phyloP scores from a whole-genome alignment of 2,888 invertebrate genomes.

The Napeogenes sylphis region DNA sequence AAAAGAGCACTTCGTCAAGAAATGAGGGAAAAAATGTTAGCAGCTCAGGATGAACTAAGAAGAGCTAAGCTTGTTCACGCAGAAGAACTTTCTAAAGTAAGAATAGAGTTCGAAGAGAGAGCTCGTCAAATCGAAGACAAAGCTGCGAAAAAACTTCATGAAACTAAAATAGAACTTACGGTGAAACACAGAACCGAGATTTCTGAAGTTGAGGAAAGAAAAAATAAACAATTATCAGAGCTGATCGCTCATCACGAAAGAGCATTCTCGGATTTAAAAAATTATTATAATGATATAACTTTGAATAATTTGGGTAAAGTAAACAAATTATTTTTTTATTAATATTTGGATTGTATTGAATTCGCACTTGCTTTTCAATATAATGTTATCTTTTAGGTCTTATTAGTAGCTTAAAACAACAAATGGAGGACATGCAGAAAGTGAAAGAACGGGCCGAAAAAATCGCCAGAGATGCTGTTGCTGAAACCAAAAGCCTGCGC shows the following conservation, averaged over 20 bases:
- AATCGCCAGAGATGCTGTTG: constrained; percentile 79
- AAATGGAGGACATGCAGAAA: constrained; percentile 86
- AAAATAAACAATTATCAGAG: constrained; percentile 90
- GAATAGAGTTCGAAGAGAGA: constrained; percentile 70
- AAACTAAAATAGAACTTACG: constrained; percentile 83
- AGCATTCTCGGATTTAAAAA: constrained; percentile 92
- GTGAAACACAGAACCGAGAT: constrained; percentile 89
- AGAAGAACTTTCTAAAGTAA: constrained; percentile 81
- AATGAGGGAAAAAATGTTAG: constrained; percentile 82
- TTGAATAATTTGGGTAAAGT: constrained; percentile 88
- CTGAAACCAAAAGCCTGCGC: constrained; percentile 84
- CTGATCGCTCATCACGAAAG: constrained; percentile 89
- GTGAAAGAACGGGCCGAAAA: constrained; percentile 88
- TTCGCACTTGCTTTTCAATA: too few species aligned
- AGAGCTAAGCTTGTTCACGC: constrained; percentile 85
- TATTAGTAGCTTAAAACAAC: constrained; percentile 90
- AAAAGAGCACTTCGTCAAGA: constrained; percentile 82
- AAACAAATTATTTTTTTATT: constrained; percentile 3
- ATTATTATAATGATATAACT: constrained; percentile 96
- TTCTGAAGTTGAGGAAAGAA: constrained; percentile 92
- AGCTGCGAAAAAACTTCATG: constrained; percentile 85
- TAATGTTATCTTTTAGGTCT: constrained; percentile 61
- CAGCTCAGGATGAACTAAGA: constrained; percentile 85
- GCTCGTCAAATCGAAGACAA: constrained; percentile 74
- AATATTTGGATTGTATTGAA: background rate